These are phyloP conservation scores for Drosophila histrio DNA, from an alignment of 2,888 invertebrate genomes.

Conservation along the genomic window DNA sequence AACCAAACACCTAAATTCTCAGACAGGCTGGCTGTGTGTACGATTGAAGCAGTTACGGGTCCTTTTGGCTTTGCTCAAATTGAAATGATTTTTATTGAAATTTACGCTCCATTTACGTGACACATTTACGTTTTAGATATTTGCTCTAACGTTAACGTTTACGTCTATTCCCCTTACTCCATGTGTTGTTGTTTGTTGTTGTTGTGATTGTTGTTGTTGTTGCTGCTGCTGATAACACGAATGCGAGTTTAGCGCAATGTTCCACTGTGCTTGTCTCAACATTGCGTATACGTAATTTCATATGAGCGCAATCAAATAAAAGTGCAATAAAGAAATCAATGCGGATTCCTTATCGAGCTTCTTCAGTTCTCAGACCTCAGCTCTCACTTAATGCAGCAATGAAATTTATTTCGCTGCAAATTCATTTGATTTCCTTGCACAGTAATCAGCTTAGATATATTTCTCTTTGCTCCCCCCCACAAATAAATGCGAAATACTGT, in stretches of 20 bases:
- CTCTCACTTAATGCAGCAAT: conserved; percentile 49
- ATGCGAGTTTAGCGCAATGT: conserved; percentile 66
- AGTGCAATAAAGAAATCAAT: conserved; percentile 80
- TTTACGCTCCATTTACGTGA: conserved; percentile 81
- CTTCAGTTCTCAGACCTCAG: conserved; percentile 1
- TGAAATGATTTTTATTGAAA: conserved; percentile 81
- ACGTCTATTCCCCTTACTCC: conserved; percentile 8
- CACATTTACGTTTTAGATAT: conserved; percentile 78
- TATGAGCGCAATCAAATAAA: conserved; percentile 76
- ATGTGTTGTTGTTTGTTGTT: conserved; percentile 28
- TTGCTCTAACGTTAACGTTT: conserved; percentile 54
- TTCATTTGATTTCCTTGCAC: conserved; percentile 62
- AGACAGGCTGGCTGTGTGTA: conserved; percentile 7
- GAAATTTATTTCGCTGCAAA: conserved; percentile 59
- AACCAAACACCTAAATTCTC: conserved; percentile 31
- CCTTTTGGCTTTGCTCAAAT: conserved; percentile 70
- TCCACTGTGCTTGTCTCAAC: conserved; percentile 59
- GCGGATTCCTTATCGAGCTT: conserved; percentile 44
- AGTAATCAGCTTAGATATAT: conserved; percentile 67
- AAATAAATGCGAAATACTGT: conserved; percentile 29
- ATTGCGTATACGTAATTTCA: conserved; percentile 77
- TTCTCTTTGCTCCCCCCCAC: conserved; percentile 18
- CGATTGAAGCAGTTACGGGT: conserved; percentile 48
- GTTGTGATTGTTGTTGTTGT: conserved; percentile 15
- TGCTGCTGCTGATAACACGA: conserved; percentile 59